phyloP scores from a whole-genome alignment of 1,140 invertebrate species.

The Lycorma delicatula region DNA sequence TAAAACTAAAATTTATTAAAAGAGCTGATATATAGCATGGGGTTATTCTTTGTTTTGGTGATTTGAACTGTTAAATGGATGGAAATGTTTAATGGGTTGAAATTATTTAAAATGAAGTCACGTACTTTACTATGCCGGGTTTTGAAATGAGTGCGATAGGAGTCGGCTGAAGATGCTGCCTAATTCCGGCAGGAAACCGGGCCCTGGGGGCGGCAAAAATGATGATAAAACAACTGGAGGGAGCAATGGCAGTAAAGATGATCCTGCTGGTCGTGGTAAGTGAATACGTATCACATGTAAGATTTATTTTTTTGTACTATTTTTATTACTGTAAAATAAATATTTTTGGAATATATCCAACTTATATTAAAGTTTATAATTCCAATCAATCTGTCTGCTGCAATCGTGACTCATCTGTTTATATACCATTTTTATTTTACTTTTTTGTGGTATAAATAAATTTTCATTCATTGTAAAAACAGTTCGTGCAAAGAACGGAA shows the following conservation, averaged over 20 bases:
- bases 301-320: not conserved
- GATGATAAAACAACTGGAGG: not conserved
- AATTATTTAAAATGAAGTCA: not conserved
- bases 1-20: not conserved
- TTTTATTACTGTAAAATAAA: not conserved
- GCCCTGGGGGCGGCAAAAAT: slow-evolving; percentile 4
- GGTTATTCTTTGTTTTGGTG: not conserved
- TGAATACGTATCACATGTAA: not conserved
- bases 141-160: not conserved
- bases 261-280: not conserved
- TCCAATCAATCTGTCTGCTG: too few relatives aligned
- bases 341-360: not conserved
- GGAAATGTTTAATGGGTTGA: not conserved
- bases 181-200: slow-evolving; percentile 13
- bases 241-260: not conserved
- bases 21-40: not conserved
- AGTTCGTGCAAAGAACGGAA: too few relatives aligned
- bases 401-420: too few relatives aligned
- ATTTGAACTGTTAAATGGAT: not conserved
- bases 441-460: too few relatives aligned
- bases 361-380: too few relatives aligned
- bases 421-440: too few relatives aligned
- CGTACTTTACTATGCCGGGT: not conserved
- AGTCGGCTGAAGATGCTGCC: slow-evolving; percentile 7
- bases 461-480: too few relatives aligned